These are phyloP conservation scores for Hydrophis major DNA, from an alignment of 2,797 vertebrate species.

Conservation along the genomic window DNA sequence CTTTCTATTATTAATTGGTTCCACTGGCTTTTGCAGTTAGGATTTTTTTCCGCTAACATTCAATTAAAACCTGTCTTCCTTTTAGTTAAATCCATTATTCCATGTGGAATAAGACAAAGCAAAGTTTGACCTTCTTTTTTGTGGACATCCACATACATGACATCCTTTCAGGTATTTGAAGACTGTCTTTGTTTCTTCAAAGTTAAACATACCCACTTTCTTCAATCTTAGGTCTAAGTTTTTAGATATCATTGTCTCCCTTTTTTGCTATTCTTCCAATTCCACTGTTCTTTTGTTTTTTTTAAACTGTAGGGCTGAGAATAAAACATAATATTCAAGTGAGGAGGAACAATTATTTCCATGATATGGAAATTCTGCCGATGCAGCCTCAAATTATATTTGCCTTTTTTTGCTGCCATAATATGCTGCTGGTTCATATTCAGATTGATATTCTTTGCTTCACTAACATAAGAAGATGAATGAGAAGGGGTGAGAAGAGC, in stretches of 20 bases:
- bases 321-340: not conserved
- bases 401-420: not conserved
- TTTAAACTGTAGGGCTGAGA: not conserved
- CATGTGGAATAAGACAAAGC: constrained; percentile 11
- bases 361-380: not conserved
- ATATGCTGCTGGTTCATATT: not conserved
- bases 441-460: not conserved
- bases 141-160: not conserved
- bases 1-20: not conserved
- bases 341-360: not conserved
- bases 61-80: not conserved
- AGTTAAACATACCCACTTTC: not conserved
- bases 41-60: not conserved
- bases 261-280: not conserved
- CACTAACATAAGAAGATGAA: constrained; percentile 69
- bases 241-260: not conserved
- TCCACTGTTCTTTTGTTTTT: not conserved
- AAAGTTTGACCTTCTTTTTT: constrained; percentile 61
- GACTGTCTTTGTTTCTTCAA: not conserved
- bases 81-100: constrained; percentile 44
- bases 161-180: not conserved
- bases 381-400: not conserved
- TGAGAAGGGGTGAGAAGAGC: constrained; percentile 78
- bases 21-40: not conserved
- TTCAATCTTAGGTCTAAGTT: not conserved